Evolutionary conservation across 2,113 vertebrate genomes (phyloP).

Genomic region (Bubo bubo): DNA sequence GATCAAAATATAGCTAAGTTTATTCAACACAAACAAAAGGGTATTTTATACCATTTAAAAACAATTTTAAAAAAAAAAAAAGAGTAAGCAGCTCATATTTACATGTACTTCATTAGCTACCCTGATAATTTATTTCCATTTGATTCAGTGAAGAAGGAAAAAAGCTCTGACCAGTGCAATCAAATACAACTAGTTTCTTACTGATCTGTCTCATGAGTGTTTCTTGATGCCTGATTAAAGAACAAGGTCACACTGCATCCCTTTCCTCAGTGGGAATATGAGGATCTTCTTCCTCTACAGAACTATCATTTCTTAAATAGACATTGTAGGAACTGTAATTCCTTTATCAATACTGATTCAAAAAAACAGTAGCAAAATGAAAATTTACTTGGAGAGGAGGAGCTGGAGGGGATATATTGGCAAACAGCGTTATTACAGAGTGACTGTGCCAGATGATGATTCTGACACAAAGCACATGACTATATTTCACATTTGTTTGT

Average conservation of each 20-base stretch:
- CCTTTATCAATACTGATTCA: not conserved
- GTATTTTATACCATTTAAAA: not conserved
- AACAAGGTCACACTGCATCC: not conserved
- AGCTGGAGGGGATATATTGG: not conserved
- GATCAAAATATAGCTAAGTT: not conserved
- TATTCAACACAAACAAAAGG: not conserved
- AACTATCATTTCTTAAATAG: not conserved
- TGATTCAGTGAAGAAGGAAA: not conserved
- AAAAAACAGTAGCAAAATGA: not conserved
- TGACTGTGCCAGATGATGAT: not conserved
- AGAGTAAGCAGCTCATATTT: not conserved
- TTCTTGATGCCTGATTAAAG: not conserved
- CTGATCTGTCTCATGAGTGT: not conserved
- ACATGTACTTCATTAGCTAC: not conserved
- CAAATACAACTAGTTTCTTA: not conserved
- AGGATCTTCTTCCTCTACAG: not conserved
- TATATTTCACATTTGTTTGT: accelerated
- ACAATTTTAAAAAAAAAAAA: not conserved
- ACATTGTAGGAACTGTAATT: not conserved
- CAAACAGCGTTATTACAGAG: not conserved
- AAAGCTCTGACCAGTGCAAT: not conserved
- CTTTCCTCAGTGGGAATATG: not conserved
- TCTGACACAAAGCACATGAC: not conserved
- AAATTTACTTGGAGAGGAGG: not conserved
- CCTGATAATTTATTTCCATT: not conserved